Percentiles rank a stretch among this genome's conserved stretches.
phyloP scores from a whole-genome alignment of 2,113 vertebrate species.

The Genyomyrus donnyi region DNA sequence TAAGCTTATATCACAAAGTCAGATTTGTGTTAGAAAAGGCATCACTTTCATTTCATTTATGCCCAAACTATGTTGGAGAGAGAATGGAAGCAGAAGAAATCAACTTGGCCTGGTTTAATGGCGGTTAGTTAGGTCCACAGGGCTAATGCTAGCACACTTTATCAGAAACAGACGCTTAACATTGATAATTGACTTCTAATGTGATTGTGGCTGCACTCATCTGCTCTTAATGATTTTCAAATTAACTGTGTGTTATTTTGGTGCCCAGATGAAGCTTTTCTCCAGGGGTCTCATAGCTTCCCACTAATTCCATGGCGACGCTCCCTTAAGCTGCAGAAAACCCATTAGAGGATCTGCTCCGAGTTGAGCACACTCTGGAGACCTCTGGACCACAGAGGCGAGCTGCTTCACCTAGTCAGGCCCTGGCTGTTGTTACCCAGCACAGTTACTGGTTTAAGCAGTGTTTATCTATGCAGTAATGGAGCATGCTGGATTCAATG shows the following conservation, averaged over 20 bases:
- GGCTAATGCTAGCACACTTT: not conserved
- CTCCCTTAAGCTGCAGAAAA: not conserved
- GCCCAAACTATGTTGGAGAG: not conserved
- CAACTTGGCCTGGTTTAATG: not conserved
- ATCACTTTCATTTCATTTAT: not conserved
- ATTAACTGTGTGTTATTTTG: not conserved
- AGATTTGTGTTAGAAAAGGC: not conserved
- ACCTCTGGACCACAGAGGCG: not conserved
- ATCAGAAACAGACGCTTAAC: not conserved
- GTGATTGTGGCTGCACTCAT: not conserved
- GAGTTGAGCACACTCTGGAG: not conserved
- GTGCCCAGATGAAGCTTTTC: not conserved
- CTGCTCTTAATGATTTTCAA: not conserved
- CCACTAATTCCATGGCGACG: not conserved
- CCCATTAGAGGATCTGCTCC: not conserved
- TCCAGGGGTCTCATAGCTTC: not conserved
- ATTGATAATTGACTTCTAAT: conserved; percentile 5
- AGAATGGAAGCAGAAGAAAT: not conserved
- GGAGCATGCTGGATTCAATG: not conserved
- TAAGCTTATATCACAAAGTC: not conserved
- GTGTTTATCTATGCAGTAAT: not conserved
- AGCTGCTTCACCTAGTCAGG: not conserved
- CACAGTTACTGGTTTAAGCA: not conserved
- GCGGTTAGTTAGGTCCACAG: not conserved
- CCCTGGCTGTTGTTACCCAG: not conserved